These are phyloP conservation scores for Crotalus horridus DNA, from an alignment of 2,113 vertebrate genomes.

Conservation along the genomic window DNA sequence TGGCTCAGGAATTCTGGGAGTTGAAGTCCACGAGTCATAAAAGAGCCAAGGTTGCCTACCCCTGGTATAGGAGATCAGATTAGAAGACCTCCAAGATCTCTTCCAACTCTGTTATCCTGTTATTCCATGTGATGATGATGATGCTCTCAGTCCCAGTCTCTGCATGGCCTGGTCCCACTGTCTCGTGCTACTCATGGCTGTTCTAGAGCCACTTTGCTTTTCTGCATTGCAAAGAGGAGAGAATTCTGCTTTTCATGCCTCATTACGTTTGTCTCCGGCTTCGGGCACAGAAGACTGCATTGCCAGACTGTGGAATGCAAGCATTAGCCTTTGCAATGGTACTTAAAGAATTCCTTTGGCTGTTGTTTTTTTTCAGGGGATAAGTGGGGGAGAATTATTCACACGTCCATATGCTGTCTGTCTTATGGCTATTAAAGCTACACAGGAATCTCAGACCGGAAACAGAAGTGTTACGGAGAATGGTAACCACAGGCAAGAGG, in stretches of 20 bases:
- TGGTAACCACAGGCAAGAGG: neutral
- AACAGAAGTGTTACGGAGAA: neutral
- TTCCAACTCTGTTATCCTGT: neutral
- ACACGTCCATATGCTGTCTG: neutral
- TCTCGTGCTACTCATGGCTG: conserved; percentile 44
- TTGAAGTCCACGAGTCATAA: too few species aligned
- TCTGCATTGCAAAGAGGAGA: neutral
- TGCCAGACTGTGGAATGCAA: conserved; percentile 55
- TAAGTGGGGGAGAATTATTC: neutral
- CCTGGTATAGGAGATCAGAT: too few species aligned
- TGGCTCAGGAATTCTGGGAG: too few species aligned
- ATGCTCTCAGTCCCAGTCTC: conserved; percentile 36
- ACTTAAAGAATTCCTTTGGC: conserved; percentile 38
- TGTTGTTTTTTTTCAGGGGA: neutral
- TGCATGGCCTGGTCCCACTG: conserved; percentile 4
- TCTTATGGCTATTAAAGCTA: neutral
- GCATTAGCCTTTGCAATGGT: conserved; percentile 24
- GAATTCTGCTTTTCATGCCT: conserved; percentile 47
- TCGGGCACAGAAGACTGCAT: conserved; percentile 6
- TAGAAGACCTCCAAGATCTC: neutral
- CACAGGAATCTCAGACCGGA: neutral
- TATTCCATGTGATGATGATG: neutral
- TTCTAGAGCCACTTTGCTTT: conserved; percentile 24
- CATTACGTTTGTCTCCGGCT: conserved; percentile 49
- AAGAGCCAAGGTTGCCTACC: too few species aligned